These are phyloP conservation scores for Neosalanx taihuensis DNA, from an alignment of 2,797 vertebrate genomes.

Conservation along the genomic window DNA sequence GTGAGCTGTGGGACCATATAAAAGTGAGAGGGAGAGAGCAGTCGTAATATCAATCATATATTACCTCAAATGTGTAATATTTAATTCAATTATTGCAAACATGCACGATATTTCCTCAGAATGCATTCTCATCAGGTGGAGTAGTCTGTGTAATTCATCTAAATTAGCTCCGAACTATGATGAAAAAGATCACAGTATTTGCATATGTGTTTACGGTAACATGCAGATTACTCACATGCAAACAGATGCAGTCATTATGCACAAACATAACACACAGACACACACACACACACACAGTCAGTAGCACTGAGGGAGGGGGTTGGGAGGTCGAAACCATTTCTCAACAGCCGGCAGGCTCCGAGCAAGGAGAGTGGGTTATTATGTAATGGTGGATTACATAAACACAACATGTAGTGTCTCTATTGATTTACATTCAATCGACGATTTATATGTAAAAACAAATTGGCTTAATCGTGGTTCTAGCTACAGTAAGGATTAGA, in stretches of 20 bases:
- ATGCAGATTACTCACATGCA: constrained; percentile 5
- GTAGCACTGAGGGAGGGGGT: constrained; percentile 36
- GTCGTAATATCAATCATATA: too few species aligned
- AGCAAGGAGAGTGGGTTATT: constrained; percentile 52
- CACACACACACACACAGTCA: not conserved
- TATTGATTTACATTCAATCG: constrained; percentile 9
- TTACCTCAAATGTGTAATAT: too few species aligned
- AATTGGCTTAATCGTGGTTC: too few species aligned
- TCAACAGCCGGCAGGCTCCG: constrained; percentile 52
- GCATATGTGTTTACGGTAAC: not conserved
- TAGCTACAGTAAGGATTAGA: not conserved
- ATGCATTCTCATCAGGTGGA: too few species aligned
- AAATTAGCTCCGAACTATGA: not conserved
- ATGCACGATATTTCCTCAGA: too few species aligned
- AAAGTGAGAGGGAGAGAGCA: too few species aligned
- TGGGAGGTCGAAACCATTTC: constrained; percentile 53
- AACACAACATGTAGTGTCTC: constrained; percentile 42
- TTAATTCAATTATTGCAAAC: too few species aligned
- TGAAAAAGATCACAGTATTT: not conserved
- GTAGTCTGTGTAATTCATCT: not conserved
- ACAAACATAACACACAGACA: constrained; percentile 20
- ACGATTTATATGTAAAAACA: too few species aligned
- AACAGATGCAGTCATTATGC: constrained; percentile 14
- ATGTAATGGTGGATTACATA: constrained; percentile 64
- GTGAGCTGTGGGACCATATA: too few species aligned